Base-by-base conservation (phyloP, 2,888 invertebrate genomes). In the Homarus gammarus region DNA sequence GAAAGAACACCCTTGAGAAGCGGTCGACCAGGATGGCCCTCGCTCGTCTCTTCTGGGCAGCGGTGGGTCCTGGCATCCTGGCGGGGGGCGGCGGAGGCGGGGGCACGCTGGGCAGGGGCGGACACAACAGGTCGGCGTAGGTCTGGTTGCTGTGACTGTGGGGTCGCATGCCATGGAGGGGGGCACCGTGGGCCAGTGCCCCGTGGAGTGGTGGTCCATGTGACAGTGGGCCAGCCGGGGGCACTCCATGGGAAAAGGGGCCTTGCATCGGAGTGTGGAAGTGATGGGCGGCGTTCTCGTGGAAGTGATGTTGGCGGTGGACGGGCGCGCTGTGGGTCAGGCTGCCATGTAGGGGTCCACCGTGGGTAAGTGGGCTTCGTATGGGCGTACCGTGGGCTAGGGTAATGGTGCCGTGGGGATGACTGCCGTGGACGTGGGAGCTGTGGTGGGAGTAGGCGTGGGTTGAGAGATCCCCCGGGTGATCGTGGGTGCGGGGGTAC, bases 1-100 rank as follows among this genome's bases (percentile, higher is more conserved):
- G 93, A 85, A 93, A 93, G 75, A 93, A 92, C 51, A 93, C 92
- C 44, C 93, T 91, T 31, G 93, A 93, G 64, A 93, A 92, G 18
- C 92, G 38, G 84, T 92, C 92, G 10, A 92, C 91, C 38, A 87
- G 73, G 27, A 92, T 92, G 31, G 92, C 92, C 22, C 77, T 91
- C 0, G 91, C 91, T 36, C 91, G 40, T 44, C 91, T 81, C 79
- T 88, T 90, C 68, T 87, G 85, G 1, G 91, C 91, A 18, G 78
- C 72, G 6, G 90, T 81, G 27, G 84, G 87, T 5, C 86, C 82
- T 12, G 91, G 90, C n/a, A 81, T 72, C 33, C 90, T 77, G 2
- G 87, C 64, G 2, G 91, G 91, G 27, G 90, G 90, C 33, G 90
- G 90, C 0, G 90, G 90, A 0, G 90, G 90, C 0, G 90, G 87